These are phyloP conservation scores for Melieria crassipennis DNA, from an alignment of 2,888 invertebrate species.

Conservation along the genomic window DNA sequence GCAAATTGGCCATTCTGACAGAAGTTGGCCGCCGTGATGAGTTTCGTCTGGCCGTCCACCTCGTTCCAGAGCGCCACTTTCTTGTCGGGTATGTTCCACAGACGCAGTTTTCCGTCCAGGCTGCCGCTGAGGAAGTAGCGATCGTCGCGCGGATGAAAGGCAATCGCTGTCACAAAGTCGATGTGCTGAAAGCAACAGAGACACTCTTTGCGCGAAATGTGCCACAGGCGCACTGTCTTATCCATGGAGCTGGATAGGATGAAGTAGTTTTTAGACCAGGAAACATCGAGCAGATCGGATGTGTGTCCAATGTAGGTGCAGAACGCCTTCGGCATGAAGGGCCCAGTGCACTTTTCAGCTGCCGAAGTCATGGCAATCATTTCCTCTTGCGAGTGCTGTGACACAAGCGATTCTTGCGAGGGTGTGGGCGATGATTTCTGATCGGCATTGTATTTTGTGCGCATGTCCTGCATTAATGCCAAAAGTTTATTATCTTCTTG, in stretches of 20 bases:
- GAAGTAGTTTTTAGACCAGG: constrained; percentile 99
- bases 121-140: constrained; percentile 95
- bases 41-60: constrained; percentile 90
- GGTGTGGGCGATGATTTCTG: constrained; percentile 90
- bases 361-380: constrained; percentile 69
- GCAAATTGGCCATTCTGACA: constrained; percentile 98
- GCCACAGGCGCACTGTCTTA: constrained; percentile 97
- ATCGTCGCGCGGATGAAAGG: constrained; percentile 94
- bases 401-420: constrained; percentile 89
- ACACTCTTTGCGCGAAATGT: constrained; percentile 96
- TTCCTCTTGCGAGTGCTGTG: constrained; percentile 76
- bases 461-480: constrained; percentile 77
- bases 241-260: constrained; percentile 98
- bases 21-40: constrained; percentile 97
- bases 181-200: constrained; percentile 99
- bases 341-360: constrained; percentile 72
- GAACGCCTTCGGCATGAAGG: constrained; percentile 91
- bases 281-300: constrained; percentile 94
- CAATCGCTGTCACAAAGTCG: constrained; percentile 98
- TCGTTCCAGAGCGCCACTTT: constrained; percentile 99
- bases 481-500: constrained; percentile 20
- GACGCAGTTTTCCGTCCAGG: constrained; percentile 94
- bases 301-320: constrained; percentile 95
- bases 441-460: constrained; percentile 93
- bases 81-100: constrained; percentile 99